Evolutionary conservation across 2,888 invertebrate species (phyloP).

Genomic region (Amiota minor): DNA sequence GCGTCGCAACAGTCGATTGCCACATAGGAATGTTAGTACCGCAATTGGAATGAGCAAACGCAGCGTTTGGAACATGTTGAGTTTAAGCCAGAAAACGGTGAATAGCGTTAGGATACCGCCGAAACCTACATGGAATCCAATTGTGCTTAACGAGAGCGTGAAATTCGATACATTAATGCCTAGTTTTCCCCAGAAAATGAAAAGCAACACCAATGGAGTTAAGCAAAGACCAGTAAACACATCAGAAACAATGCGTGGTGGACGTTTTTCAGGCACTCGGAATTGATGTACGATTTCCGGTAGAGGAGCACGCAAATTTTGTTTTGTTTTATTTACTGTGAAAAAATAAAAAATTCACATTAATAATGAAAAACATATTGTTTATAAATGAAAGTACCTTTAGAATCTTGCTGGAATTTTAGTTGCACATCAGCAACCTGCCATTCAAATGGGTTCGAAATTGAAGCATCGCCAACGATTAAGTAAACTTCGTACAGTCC

Average conservation of each 20-base stretch:
- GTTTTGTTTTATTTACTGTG: constrained; percentile 54
- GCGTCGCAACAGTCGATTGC: constrained; percentile 90
- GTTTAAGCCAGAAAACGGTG: constrained; percentile 90
- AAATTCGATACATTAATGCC: constrained; percentile 90
- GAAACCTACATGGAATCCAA: constrained; percentile 92
- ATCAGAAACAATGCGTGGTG: constrained; percentile 89
- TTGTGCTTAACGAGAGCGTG: constrained; percentile 83
- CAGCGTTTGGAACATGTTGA: constrained; percentile 97
- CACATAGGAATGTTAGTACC: constrained; percentile 91
- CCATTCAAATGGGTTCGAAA: constrained; percentile 94
- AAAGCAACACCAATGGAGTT: constrained; percentile 86
- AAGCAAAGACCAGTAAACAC: constrained; percentile 89
- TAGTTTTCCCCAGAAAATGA: constrained; percentile 89
- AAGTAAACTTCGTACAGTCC: constrained; percentile 88
- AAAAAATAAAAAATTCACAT: constrained; percentile 3
- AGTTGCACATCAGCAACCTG: constrained; percentile 84
- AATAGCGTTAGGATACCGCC: constrained; percentile 93
- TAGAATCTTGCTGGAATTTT: constrained; percentile 78
- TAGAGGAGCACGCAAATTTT: constrained; percentile 74
- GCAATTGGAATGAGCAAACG: constrained; percentile 90
- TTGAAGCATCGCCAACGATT: constrained; percentile 91
- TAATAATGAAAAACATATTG: neutral
- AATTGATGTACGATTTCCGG: constrained; percentile 86
- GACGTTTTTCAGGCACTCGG: constrained; percentile 92
- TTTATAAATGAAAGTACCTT: constrained; percentile 48